Conservation (phyloP, 2,888 invertebrate genomes). For the Epirrhoe tristata region DNA sequence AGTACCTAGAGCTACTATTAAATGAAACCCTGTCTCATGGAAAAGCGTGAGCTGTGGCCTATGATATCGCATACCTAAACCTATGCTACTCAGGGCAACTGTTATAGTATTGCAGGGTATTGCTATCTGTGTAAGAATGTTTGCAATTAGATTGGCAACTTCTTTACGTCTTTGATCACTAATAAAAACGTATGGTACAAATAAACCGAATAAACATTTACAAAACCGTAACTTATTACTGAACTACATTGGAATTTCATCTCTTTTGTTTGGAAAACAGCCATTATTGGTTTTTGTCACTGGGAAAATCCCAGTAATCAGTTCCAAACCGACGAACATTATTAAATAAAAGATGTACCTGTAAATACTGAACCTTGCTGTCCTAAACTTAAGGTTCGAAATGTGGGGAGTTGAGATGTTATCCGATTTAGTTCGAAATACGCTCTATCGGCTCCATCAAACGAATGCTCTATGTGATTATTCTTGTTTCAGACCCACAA, state of each 20-base stretch:
- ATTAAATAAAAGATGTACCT: not conserved
- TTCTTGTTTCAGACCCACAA: slow-evolving; percentile 58
- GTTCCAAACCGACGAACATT: not conserved
- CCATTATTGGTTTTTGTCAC: not conserved
- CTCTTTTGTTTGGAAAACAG: not conserved
- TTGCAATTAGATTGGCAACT: too few relatives aligned
- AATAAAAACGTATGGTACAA: not conserved
- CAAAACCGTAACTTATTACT: not conserved
- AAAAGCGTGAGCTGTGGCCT: too few relatives aligned
- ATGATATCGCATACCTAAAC: too few relatives aligned
- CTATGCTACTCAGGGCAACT: too few relatives aligned
- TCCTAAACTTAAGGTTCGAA: not conserved
- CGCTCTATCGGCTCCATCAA: slow-evolving; percentile 9
- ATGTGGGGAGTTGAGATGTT: not conserved
- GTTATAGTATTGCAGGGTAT: too few relatives aligned
- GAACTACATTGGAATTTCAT: not conserved
- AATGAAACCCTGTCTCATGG: too few relatives aligned
- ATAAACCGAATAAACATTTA: not conserved
- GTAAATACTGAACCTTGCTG: not conserved
- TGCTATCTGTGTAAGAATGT: too few relatives aligned
- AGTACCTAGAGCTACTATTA: too few relatives aligned
- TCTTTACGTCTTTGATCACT: not conserved
- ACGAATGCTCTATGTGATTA: slow-evolving; percentile 18
- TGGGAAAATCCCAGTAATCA: slow-evolving; percentile 1
- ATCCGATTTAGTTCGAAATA: slow-evolving; percentile 4